Base-by-base conservation (phyloP, 23 tunicate species). In the Oikopleura dioica region DNA sequence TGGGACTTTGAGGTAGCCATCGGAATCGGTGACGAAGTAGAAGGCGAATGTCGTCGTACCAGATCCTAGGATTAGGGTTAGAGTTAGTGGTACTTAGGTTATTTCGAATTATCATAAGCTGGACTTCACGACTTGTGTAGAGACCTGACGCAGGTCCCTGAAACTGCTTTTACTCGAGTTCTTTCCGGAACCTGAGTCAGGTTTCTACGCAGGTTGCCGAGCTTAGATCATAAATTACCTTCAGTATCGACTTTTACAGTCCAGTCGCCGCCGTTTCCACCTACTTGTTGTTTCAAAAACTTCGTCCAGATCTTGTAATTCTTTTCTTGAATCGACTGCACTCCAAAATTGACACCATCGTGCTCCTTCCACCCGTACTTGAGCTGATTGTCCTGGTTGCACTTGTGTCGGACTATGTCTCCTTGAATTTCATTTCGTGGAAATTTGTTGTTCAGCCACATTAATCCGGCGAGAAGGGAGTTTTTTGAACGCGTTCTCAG, bases 221-320 rank as follows among this genome's bases (percentile, higher is more conserved):
- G n/a, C n/a, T n/a, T n/a, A n/a, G n/a, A 9, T 26, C 28, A 68
- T 23, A 75, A 26, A 23, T 50, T 75, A 35, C 77, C 78, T 37
- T 38, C 77, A 0, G 81, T 89, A 69, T 80, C 77, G 32, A 89
- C 75, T 59, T 88, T 86, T 95, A 95, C 86, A 35, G 99, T 76
- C 99, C 99, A 94, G 67, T 94, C 99, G n/a, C 99, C 99, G 38
- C 99, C 99, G 79, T 94, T 84, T 37, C 79, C 59, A 2, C 99
- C 99, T 36, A 83, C 89, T 16, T 69, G 38, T 30, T 37, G 55
- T 72, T 94, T 94, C 29, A 94, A 88, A 79, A 94, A 86, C 50
- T 83, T 83, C 21, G 99, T 94, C 38, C 84, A 68, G 23, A 94
- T 76, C 35, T 37, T 69, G 63, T 37, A 94, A 0, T 80, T 80